phyloP scores from a whole-genome alignment of 2,113 vertebrate species.

The Poicephalus gulielmi region DNA sequence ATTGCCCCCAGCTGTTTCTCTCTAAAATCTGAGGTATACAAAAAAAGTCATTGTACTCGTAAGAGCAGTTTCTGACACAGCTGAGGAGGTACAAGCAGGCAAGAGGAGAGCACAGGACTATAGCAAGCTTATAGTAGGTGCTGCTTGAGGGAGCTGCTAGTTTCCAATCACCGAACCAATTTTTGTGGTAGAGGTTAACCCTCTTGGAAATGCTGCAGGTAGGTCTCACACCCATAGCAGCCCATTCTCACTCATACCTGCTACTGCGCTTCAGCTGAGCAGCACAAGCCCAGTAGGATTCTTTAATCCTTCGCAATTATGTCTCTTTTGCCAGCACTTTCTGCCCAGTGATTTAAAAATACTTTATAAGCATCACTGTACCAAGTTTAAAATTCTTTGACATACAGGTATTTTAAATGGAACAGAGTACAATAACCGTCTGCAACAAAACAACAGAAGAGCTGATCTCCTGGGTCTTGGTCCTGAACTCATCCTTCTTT shows the following conservation, averaged over 20 bases:
- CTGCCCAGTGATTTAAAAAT: not conserved
- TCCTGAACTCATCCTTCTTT: not conserved
- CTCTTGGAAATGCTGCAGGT: not conserved
- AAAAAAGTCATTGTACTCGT: not conserved
- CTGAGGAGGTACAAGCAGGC: not conserved
- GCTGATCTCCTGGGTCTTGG: not conserved
- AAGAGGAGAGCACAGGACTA: not conserved
- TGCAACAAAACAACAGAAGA: not conserved
- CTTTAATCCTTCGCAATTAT: not conserved
- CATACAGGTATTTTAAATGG: not conserved
- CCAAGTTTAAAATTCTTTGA: not conserved
- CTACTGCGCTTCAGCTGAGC: not conserved
- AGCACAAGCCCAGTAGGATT: not conserved
- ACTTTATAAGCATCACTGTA: not conserved
- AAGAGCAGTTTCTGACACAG: not conserved
- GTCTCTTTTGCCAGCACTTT: not conserved
- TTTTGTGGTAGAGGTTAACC: not conserved
- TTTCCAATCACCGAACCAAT: not conserved
- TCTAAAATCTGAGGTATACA: slow-evolving; percentile 9
- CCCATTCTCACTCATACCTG: not conserved
- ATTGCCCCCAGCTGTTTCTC: not conserved
- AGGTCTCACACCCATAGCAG: not conserved
- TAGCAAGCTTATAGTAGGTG: not conserved
- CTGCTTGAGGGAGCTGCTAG: not conserved
- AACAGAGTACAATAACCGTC: not conserved